phyloP scores from a whole-genome alignment of 2,888 invertebrate genomes.

The Globia sparganii region DNA sequence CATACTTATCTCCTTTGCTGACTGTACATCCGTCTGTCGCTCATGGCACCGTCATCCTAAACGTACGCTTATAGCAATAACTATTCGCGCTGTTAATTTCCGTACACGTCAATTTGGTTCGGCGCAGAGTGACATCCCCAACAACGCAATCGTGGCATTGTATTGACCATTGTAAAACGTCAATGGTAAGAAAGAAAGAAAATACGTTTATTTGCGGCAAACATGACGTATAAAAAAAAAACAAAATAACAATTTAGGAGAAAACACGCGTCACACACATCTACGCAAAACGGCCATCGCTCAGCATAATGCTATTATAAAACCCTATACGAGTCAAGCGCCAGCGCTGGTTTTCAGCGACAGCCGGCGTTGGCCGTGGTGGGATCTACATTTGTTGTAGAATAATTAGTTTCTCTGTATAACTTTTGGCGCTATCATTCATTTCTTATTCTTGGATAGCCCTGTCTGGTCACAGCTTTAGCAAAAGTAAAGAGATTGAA shows the following conservation, averaged over 20 bases:
- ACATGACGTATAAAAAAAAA: no score
- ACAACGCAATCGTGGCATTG: not conserved
- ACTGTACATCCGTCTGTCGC: not conserved
- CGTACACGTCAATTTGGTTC: not conserved
- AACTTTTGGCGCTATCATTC: not conserved
- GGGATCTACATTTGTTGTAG: not conserved
- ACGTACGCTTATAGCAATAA: no score
- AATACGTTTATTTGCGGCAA: no score
- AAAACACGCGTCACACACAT: no score
- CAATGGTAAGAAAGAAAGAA: no score
- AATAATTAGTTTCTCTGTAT: not conserved
- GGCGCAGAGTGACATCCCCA: not conserved
- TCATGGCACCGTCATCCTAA: not conserved
- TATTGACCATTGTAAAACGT: not conserved
- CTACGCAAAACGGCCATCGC: no score
- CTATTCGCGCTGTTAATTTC: not conserved
- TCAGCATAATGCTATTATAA: no score
- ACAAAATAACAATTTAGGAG: no score
- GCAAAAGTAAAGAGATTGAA: slow-evolving; percentile 22
- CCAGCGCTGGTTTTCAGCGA: no score
- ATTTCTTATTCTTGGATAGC: not conserved
- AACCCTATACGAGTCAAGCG: no score
- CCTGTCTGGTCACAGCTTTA: not conserved
- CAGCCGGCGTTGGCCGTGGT: no score
- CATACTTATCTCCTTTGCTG: no score